phyloP scores from a whole-genome alignment of 2,797 vertebrate species.

The Danio tinwini region DNA sequence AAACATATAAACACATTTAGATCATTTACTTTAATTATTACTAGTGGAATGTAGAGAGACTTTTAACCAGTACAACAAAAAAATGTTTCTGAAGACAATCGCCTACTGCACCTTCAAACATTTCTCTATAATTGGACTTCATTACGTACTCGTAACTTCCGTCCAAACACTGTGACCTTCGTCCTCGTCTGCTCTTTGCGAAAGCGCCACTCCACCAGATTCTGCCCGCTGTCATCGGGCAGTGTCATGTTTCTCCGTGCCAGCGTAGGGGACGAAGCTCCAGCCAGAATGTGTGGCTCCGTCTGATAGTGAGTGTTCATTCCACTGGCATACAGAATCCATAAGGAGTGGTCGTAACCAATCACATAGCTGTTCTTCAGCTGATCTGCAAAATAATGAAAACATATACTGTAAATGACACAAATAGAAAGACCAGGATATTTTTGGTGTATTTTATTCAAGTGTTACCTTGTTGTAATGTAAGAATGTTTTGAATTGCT shows the following conservation, averaged over 20 bases:
- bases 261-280: conserved; percentile 92
- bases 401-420: conserved; percentile 25
- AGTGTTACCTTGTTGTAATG: conserved; percentile 91
- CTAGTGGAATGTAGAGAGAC: too few species aligned
- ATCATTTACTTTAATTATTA: too few species aligned
- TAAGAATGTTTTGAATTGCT: conserved; percentile 92
- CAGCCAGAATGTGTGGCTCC: conserved; percentile 93
- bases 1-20: too few species aligned
- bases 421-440: background rate
- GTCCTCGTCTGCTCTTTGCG: conserved; percentile 95
- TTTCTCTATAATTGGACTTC: background rate
- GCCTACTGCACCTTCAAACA: too few species aligned
- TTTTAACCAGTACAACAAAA: too few species aligned
- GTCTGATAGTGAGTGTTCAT: conserved; percentile 97
- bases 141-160: conserved; percentile 89
- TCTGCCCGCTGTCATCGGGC: conserved; percentile 93
- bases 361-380: conserved; percentile 94
- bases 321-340: conserved; percentile 94
- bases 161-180: conserved; percentile 95
- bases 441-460: conserved; percentile 13
- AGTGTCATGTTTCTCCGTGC: conserved; percentile 97
- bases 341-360: conserved; percentile 92
- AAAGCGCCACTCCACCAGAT: conserved; percentile 97
- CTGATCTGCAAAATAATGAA: conserved; percentile 81
- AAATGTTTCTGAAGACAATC: too few species aligned